phyloP scores from a whole-genome alignment of 2,888 invertebrate species.

The Gymnoscelis rufifasciata region DNA sequence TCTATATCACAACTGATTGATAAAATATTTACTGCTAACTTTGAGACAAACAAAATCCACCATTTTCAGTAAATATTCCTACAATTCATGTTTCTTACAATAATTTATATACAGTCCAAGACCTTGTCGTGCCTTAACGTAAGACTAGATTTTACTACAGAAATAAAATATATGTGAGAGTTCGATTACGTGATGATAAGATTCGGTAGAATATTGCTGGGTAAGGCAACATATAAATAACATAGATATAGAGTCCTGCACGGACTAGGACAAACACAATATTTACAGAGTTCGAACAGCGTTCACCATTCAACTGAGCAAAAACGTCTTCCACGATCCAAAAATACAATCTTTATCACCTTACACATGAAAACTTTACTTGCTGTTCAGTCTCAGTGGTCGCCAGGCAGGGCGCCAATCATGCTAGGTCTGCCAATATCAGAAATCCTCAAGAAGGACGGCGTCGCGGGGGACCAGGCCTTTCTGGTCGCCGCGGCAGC shows the following conservation, averaged over 20 bases:
- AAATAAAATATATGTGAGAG: constrained; percentile 49
- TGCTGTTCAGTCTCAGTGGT: constrained; percentile 47
- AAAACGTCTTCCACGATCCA: constrained; percentile 28
- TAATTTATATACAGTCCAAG: constrained; percentile 70
- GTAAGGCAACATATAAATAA: constrained; percentile 49
- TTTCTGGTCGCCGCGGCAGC: constrained; percentile 86
- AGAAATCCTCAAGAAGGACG: constrained; percentile 77
- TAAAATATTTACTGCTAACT: constrained; percentile 59
- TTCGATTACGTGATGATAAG: constrained; percentile 45
- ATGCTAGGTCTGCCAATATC: constrained; percentile 70
- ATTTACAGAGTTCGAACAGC: constrained; percentile 51
- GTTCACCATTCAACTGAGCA: constrained; percentile 33
- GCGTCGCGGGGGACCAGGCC: constrained; percentile 87
- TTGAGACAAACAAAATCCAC: constrained; percentile 34
- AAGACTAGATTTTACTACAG: constrained; percentile 78
- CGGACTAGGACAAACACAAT: constrained; percentile 35
- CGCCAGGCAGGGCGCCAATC: constrained; percentile 70
- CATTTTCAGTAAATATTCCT: constrained; percentile 57
- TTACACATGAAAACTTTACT: constrained; percentile 17
- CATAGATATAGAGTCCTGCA: constrained; percentile 37
- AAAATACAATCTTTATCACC: constrained; percentile 7
- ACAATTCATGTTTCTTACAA: constrained; percentile 60
- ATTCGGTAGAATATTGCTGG: constrained; percentile 41
- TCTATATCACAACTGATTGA: constrained; percentile 71
- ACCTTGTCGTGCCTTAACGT: constrained; percentile 70